Conservation (phyloP, 2,888 invertebrate genomes). For the Drosophila incognita region DNA sequence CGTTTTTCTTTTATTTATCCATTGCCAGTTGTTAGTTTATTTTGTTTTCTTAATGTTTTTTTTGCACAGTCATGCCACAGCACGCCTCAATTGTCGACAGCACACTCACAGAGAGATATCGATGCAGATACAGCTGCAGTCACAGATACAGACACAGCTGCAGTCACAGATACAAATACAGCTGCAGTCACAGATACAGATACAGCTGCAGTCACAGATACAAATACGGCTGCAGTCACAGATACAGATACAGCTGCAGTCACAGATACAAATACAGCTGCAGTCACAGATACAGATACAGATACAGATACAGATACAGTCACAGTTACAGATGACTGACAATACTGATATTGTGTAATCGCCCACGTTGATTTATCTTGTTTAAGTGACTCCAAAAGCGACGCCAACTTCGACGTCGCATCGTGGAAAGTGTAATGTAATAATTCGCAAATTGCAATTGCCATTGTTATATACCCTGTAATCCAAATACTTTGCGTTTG, state of each 20-base stretch:
- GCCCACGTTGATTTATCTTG: conserved; percentile 80
- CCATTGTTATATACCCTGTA: conserved; percentile 34
- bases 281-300: conserved; percentile 19
- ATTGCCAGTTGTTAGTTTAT: conserved; percentile 35
- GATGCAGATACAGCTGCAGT: conserved; percentile 11
- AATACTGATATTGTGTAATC: conserved; percentile 73
- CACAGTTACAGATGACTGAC: conserved; percentile 35
- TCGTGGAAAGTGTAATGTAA: conserved; percentile 67
- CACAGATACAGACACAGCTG: conserved; percentile 7
- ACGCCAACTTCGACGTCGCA: conserved; percentile 31
- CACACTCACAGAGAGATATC: not conserved
- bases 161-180: not conserved
- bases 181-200: conserved; percentile 10
- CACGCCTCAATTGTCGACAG: conserved; percentile 61
- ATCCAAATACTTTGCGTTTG: conserved; percentile 5
- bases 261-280: conserved; percentile 16
- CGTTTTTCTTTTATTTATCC: conserved; percentile 18
- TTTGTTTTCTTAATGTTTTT: conserved; percentile 22
- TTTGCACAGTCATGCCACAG: conserved; percentile 66
- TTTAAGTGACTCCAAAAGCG: conserved; percentile 73
- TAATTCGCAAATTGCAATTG: conserved; percentile 61
- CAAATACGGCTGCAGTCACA: conserved; percentile 10
- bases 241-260: conserved; percentile 5
- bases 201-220: conserved; percentile 6
- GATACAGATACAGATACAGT: conserved; percentile 18